A percentile compares a stretch with the other conserved stretches of the same genome.
Conservation (phyloP, 2,888 invertebrate genomes). For the Teinopalpus imperialis region DNA sequence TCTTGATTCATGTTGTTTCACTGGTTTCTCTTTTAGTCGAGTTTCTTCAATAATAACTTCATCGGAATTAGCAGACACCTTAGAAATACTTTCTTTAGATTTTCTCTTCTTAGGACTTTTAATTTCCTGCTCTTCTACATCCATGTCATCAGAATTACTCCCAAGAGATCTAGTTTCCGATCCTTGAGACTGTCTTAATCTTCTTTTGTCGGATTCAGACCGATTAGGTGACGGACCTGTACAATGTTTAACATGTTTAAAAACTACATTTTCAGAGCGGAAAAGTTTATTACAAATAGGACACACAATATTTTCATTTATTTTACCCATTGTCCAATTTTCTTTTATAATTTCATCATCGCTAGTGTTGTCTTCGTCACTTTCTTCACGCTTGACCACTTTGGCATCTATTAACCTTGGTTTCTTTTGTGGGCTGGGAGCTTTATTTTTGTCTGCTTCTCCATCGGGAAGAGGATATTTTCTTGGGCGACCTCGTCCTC, state of each 20-base stretch:
- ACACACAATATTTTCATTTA: conserved; percentile 75
- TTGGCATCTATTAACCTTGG: conserved; percentile 57
- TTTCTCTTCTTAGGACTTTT: conserved; percentile 47
- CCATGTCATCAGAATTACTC: conserved; percentile 51
- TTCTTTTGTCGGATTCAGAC: conserved; percentile 65
- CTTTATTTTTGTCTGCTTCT: conserved; percentile 40
- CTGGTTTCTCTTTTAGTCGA: conserved; percentile 43
- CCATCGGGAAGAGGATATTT: conserved; percentile 67
- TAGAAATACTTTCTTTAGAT: conserved; percentile 48
- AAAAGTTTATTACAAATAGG: conserved; percentile 76
- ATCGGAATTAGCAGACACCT: conserved; percentile 41
- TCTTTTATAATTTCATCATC: conserved; percentile 59
- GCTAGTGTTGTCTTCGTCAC: conserved; percentile 49
- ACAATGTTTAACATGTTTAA: conserved; percentile 78
- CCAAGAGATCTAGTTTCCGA: conserved; percentile 51
- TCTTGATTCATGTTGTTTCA: conserved; percentile 44
- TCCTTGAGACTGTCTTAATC: conserved; percentile 55
- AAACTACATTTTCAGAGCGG: conserved; percentile 75
- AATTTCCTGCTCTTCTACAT: conserved; percentile 47
- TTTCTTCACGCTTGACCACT: conserved; percentile 41
- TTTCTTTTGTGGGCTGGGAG: conserved; percentile 62
- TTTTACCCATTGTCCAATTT: conserved; percentile 80
- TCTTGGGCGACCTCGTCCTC: conserved; percentile 71
- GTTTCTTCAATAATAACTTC: conserved; percentile 62
- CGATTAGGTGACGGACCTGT: conserved; percentile 72